These are phyloP conservation scores for Lutjanus argentimaculatus DNA, from an alignment of 2,797 vertebrate genomes.

Conservation along the genomic window DNA sequence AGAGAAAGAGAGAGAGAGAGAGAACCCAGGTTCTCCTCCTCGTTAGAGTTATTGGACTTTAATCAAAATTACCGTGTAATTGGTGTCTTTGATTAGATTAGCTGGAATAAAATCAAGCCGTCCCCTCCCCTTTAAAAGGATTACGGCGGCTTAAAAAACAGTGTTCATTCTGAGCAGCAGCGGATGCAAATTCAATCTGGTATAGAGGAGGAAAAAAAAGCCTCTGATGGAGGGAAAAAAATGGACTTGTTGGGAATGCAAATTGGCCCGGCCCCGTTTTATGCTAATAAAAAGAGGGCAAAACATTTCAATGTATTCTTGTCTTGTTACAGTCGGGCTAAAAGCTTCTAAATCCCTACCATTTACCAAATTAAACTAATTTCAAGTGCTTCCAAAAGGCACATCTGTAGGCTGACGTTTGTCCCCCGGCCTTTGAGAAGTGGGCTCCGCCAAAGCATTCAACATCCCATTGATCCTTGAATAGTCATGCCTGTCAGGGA, in stretches of 20 bases:
- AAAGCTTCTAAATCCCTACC: constrained; percentile 97
- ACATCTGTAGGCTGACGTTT: constrained; percentile 97
- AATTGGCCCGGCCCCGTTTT: constrained; percentile 91
- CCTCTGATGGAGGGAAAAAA: constrained; percentile 62
- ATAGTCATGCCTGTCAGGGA: constrained; percentile 99
- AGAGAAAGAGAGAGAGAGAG: constrained; percentile 21
- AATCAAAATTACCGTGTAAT: constrained; percentile 83
- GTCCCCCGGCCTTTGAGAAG: constrained; percentile 91
- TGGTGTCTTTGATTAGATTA: constrained; percentile 85
- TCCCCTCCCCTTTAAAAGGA: constrained; percentile 76
- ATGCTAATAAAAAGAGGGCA: constrained; percentile 90
- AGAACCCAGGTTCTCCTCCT: constrained; percentile 54
- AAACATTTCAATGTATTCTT: constrained; percentile 97
- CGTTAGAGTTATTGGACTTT: constrained; percentile 79
- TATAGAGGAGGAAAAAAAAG: constrained; percentile 36
- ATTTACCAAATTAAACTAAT: constrained; percentile 99
- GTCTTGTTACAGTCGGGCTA: constrained; percentile 93
- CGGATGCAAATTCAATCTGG: constrained; percentile 76
- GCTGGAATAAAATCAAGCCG: constrained; percentile 77
- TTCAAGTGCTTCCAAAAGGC: constrained; percentile 98
- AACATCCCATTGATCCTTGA: constrained; percentile 98
- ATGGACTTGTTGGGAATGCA: constrained; percentile 90
- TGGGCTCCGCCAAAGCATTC: constrained; percentile 91
- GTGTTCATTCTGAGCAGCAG: constrained; percentile 70
- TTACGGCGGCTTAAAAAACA: constrained; percentile 74